Conservation (phyloP, 2,888 invertebrate genomes). For the Mythimna loreyi region DNA sequence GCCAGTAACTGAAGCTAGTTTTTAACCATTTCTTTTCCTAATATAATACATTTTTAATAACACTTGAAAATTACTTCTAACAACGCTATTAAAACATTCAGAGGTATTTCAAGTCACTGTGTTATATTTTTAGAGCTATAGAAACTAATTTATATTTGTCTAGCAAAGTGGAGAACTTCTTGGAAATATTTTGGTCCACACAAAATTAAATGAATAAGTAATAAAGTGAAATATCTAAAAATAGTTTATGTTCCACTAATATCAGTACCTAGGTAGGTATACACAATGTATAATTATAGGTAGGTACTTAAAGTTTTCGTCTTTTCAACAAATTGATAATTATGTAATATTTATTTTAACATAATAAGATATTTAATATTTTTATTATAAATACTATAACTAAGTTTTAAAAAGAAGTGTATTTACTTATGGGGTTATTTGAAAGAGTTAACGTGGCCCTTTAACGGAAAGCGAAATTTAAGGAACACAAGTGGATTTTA, state of each 20-base stretch:
- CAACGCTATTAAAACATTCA: conserved; percentile 40
- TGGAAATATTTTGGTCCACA: conserved; percentile 9
- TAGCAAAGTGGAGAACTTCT: conserved; percentile 4
- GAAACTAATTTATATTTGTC: conserved; percentile 13
- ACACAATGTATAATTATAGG: no score
- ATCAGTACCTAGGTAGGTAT: neutral
- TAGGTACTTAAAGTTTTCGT: no score
- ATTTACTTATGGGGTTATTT: no score
- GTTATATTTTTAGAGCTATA: conserved; percentile 24
- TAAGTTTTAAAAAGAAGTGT: no score
- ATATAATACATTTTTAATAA: conserved; percentile 37
- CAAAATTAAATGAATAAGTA: conserved; percentile 7
- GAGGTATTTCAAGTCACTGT: conserved; percentile 17
- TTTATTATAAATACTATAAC: no score
- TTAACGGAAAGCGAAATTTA: no score
- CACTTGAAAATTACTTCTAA: conserved; percentile 9
- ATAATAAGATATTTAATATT: no score
- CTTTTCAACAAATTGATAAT: neutral
- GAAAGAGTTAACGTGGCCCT: no score
- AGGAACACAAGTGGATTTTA: no score
- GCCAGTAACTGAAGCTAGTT: conserved; percentile 16
- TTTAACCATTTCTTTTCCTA: conserved; percentile 41
- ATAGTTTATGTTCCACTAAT: neutral
- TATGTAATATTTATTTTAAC: no score
- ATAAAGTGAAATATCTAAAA: neutral